Evolutionary conservation across 2,888 invertebrate genomes (phyloP), one percentile per base, ranked within the genome.

Genomic region (Tenthredo notha): DNA sequence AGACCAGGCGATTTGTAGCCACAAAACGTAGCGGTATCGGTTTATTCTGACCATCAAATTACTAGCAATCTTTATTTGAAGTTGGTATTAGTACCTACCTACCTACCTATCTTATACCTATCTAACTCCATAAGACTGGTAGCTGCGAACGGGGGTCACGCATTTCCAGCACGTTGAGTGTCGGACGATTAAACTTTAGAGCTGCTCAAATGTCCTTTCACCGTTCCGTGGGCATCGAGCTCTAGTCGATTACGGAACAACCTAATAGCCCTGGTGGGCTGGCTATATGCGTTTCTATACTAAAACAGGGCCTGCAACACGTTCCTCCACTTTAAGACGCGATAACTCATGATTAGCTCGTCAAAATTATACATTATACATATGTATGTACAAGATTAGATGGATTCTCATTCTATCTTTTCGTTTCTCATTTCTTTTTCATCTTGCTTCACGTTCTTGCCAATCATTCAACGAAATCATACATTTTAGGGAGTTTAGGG

Each of bases 191-290:
- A 77, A 54, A 77, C 77, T 77, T 77, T 54, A 77, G 77, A 77
- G 77, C 77, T 77, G 77, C 18, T 77, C 77, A 54, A 77, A 77
- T 77, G 77, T 77, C 77, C 77, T 77, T 77, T 77, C 77, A 77
- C 77, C 77, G 54, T 77, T 77, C 54, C 77, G 29, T 54, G 50
- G 50, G 47, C 77, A 54, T 77, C 77, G 77, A 29, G 72, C 72
- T 74, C 33, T 18, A 33, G n/a, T 54, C 77, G 77, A 77, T 77
- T 77, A 77, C 77, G 77, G 54, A 77, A 77, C 29, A 54, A 77
- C 50, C 77, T 77, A 77, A 77, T 54, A 77, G 77, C 77, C 77
- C 29, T 18, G 77, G 77, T 21, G 72, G 54, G 77, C 25, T 54
- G 54, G n/a, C 37, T 37, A 37, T 54, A 54, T 54, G 50, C 15